A percentile compares a stretch with the other conserved stretches of the same genome.
phyloP scores from a whole-genome alignment of 2,113 vertebrate genomes.

The Malaclemys terrapin region DNA sequence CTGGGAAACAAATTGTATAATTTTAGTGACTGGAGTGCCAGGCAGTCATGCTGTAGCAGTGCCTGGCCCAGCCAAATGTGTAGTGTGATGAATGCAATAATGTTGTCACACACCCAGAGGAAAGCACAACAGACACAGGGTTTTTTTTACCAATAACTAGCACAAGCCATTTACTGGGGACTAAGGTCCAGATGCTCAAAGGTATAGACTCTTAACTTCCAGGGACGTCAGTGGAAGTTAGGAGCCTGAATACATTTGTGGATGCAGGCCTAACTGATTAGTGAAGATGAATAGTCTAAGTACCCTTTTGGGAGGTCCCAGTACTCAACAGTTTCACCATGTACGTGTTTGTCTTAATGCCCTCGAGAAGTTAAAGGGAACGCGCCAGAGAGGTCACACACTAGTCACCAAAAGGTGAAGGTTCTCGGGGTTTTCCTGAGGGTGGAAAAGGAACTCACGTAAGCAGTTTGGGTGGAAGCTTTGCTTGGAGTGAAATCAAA shows the following conservation, averaged over 20 bases:
- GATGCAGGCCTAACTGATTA: neutral
- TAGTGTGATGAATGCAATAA: rapidly evolving
- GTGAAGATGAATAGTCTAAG: neutral
- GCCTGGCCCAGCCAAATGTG: rapidly evolving
- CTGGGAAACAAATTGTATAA: neutral
- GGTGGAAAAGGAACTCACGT: rapidly evolving
- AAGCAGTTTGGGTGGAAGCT: neutral
- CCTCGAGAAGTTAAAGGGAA: neutral
- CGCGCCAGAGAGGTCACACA: neutral
- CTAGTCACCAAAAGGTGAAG: neutral
- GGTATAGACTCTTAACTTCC: neutral
- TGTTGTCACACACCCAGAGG: neutral
- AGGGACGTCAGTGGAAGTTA: neutral
- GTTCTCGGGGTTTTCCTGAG: neutral
- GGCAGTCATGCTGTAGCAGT: neutral
- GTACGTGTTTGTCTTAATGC: neutral
- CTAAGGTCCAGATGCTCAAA: neutral
- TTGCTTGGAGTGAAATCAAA: neutral
- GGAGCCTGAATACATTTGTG: neutral
- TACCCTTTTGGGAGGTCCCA: neutral
- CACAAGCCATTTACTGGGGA: neutral
- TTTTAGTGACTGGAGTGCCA: neutral
- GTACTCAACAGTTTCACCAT: neutral
- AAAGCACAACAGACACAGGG: neutral
- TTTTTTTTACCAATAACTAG: neutral